phyloP scores from a whole-genome alignment of 2,888 invertebrate genomes.

The Dryadula phaetusa region DNA sequence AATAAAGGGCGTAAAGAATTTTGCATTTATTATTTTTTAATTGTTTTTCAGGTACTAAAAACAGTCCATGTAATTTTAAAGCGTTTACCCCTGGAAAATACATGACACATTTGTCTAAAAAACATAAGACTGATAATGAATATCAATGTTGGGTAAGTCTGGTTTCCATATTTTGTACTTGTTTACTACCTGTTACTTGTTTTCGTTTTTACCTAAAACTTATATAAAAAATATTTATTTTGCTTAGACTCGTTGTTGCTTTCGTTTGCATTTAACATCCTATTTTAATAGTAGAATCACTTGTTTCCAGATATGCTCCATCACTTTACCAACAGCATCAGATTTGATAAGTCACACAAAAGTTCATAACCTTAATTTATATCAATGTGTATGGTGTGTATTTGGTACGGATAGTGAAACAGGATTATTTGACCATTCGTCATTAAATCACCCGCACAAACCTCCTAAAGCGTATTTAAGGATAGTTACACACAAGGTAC shows the following conservation, averaged over 20 bases:
- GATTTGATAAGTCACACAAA: conserved; percentile 68
- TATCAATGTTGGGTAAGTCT: conserved; percentile 67
- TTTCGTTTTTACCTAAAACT: not conserved
- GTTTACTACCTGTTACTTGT: not conserved
- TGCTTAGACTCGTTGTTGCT: not conserved
- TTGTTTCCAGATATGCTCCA: conserved; percentile 60
- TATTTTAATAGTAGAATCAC: not conserved
- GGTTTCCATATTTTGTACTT: not conserved
- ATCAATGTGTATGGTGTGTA: conserved; percentile 76
- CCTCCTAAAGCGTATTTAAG: conserved; percentile 73
- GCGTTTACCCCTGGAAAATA: conserved; percentile 69
- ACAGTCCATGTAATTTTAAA: conserved; percentile 60
- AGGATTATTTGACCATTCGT: conserved; percentile 66
- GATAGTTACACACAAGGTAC: conserved; percentile 66
- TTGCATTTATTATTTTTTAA: not conserved
- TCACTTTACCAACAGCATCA: conserved; percentile 49
- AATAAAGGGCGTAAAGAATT: not conserved
- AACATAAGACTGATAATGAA: conserved; percentile 52
- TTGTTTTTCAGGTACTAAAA: conserved; percentile 28
- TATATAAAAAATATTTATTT: not conserved
- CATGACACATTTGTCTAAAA: conserved; percentile 62
- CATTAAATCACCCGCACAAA: conserved; percentile 69
- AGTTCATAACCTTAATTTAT: conserved; percentile 69
- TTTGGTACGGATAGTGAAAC: conserved; percentile 67
- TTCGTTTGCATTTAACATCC: not conserved